These are phyloP conservation scores for Sardina pilchardus DNA, from an alignment of 2,113 vertebrate genomes.

Conservation along the genomic window DNA sequence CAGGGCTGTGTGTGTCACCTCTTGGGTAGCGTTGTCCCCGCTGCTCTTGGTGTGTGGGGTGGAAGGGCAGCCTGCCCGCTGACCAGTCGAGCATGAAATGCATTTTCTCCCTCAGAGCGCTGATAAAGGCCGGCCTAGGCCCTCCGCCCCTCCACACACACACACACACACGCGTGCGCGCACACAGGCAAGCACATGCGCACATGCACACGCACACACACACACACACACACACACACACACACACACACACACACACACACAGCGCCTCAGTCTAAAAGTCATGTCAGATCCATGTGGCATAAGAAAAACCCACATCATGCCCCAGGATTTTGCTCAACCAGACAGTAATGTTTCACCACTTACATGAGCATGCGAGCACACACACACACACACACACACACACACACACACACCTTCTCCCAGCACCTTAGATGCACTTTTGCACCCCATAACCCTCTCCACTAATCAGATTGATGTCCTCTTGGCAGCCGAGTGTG, in stretches of 20 bases:
- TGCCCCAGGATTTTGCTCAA: too few relatives aligned
- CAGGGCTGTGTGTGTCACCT: conserved; percentile 29
- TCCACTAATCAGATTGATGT: background rate
- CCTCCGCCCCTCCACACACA: conserved; percentile 27
- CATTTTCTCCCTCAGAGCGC: conserved; percentile 65
- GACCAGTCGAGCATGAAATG: conserved; percentile 62
- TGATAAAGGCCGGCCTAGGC: conserved; percentile 66
- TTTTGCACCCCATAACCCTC: background rate
- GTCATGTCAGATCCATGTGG: background rate
- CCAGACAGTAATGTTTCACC: background rate
- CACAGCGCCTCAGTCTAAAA: background rate
- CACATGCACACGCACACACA: conserved; percentile 9
- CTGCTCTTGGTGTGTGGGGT: conserved; percentile 31
- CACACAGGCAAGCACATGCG: background rate
- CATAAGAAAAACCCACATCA: background rate
- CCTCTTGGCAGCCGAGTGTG: background rate
- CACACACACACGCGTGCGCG: background rate
- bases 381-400: background rate
- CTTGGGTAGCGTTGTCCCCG: conserved; percentile 50
- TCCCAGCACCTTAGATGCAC: background rate
- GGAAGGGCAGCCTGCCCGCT: conserved; percentile 21
- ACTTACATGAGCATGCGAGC: background rate
- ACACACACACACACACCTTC: background rate
- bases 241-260: background rate
- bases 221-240: background rate